A percentile compares a stretch with the other conserved stretches of the same genome.
Evolutionary conservation across 1,140 invertebrate genomes (phyloP).

Genomic region (Macrosteles quadrilineatus): DNA sequence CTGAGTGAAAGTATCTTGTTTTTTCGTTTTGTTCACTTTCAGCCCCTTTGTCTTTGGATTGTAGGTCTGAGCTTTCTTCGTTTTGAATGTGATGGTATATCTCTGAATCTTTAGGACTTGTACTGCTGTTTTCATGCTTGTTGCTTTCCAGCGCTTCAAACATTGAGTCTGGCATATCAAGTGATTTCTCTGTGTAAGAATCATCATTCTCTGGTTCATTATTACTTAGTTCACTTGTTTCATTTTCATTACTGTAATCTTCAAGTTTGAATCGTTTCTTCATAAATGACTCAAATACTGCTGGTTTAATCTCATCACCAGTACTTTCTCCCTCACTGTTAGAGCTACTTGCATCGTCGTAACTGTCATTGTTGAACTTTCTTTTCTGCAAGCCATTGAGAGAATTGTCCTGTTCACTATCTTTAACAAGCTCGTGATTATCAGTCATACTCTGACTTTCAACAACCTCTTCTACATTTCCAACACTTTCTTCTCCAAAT

Average conservation of each 20-base stretch:
- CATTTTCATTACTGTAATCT: constrained; percentile 34
- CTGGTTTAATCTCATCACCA: constrained; percentile 17
- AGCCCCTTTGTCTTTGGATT: background rate
- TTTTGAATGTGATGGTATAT: background rate
- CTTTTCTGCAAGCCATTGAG: constrained; percentile 48
- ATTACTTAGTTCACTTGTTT: background rate
- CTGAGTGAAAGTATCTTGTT: background rate
- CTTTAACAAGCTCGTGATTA: constrained; percentile 46
- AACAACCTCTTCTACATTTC: constrained; percentile 38
- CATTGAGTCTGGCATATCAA: background rate
- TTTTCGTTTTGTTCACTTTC: background rate
- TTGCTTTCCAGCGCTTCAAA: constrained; percentile 31
- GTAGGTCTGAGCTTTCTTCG: no score
- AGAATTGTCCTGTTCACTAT: constrained; percentile 52
- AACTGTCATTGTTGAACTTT: constrained; percentile 44
- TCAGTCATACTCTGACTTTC: background rate
- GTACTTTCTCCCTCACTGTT: constrained; percentile 31
- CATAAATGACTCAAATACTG: constrained; percentile 27
- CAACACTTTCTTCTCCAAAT: constrained; percentile 51
- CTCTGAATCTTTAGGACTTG: constrained; percentile 13
- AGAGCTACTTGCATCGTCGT: constrained; percentile 28
- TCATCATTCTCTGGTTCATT: background rate
- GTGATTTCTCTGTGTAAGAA: constrained; percentile 5
- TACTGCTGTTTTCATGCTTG: constrained; percentile 38
- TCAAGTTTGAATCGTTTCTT: constrained; percentile 39